phyloP scores from a whole-genome alignment of 2,797 vertebrate genomes.

The Vireo griseus region DNA sequence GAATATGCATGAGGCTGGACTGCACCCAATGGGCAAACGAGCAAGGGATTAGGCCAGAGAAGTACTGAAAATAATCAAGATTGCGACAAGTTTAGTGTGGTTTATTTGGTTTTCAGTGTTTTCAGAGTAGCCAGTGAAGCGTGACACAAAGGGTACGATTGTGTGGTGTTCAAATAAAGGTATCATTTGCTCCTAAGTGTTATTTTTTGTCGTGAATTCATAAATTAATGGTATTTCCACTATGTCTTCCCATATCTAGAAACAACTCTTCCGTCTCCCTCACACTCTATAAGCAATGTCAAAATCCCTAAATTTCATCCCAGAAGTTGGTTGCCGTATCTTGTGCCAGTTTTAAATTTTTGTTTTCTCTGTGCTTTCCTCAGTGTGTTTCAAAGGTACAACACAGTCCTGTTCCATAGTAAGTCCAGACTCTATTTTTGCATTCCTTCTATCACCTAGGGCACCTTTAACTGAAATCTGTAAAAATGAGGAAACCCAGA shows the following conservation, averaged over 20 bases:
- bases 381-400: not conserved
- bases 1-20: not conserved
- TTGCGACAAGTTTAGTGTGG: not conserved
- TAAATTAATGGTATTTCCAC: not conserved
- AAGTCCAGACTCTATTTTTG: not conserved
- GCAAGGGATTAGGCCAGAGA: not conserved
- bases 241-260: not conserved
- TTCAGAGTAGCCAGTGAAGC: not conserved
- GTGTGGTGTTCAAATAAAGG: not conserved
- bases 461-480: not conserved
- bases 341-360: not conserved
- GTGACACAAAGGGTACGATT: not conserved
- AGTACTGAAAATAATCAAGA: not conserved
- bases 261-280: not conserved
- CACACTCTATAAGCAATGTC: not conserved
- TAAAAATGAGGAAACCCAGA: not conserved
- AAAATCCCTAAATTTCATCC: not conserved
- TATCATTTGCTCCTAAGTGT: not conserved
- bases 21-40: rapidly evolving
- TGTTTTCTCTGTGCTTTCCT: not conserved
- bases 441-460: not conserved
- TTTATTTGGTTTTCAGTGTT: not conserved
- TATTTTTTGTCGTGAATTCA: not conserved
- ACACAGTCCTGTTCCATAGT: not conserved
- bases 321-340: not conserved